A percentile compares a stretch with the other conserved stretches of the same genome.
Evolutionary conservation across 1,140 invertebrate genomes (phyloP).

Genomic region (Drosophila rhopaloa): DNA sequence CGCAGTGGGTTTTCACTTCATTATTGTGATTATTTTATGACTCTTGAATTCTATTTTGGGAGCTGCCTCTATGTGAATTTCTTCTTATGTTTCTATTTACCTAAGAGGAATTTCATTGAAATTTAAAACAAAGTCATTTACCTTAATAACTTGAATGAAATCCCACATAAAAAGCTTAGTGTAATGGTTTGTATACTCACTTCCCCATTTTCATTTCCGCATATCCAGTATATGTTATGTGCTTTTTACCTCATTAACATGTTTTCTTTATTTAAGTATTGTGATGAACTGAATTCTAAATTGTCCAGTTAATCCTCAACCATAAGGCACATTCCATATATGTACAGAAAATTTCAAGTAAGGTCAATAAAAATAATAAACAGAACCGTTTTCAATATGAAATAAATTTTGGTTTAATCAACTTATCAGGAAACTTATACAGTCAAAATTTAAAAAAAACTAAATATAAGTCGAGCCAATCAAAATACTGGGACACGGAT

Average conservation of each 20-base stretch:
- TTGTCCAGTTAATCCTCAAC: slow-evolving; percentile 36
- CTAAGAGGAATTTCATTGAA: too few relatives aligned
- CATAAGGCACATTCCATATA: slow-evolving; percentile 40
- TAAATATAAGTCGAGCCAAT: slow-evolving; percentile 24
- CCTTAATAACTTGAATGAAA: neutral
- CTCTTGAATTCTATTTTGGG: neutral
- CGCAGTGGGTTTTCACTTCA: neutral
- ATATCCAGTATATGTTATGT: neutral
- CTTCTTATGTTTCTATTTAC: too few relatives aligned
- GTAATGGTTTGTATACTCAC: neutral
- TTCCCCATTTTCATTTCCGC: neutral
- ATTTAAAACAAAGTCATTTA: too few relatives aligned
- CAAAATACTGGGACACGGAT: slow-evolving; percentile 48
- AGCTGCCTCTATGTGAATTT: too few relatives aligned
- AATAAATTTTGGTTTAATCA: slow-evolving; percentile 49
- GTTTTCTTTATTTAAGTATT: slow-evolving; percentile 25
- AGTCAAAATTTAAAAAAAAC: slow-evolving; percentile 9
- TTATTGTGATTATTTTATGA: neutral
- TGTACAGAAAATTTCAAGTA: slow-evolving; percentile 16
- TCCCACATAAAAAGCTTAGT: neutral
- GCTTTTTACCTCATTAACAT: slow-evolving; percentile 6
- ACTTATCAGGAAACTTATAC: slow-evolving; percentile 45
- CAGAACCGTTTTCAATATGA: slow-evolving; percentile 2
- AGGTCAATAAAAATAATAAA: slow-evolving; percentile 1
- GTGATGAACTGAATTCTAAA: slow-evolving; percentile 39